Base-by-base conservation (phyloP, 2,888 invertebrate species). In the Alviniconcha strummeri region DNA sequence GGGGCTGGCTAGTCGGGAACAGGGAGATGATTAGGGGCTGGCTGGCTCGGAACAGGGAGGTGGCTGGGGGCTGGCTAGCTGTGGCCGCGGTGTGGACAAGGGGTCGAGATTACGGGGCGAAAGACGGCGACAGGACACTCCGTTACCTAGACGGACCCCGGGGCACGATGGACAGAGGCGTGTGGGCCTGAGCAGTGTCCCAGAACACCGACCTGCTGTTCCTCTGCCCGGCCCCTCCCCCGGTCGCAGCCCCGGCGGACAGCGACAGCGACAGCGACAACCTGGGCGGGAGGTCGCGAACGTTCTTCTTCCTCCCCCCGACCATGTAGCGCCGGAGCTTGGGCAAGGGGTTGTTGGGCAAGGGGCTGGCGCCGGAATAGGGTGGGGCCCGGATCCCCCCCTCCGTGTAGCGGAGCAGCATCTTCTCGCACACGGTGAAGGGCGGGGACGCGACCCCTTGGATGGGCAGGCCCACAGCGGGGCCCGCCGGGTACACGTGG, bases 361-460 rank as follows among this genome's bases (percentile, higher is more conserved):
- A 1, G 3, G 80, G 9, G 1, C 55, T 55, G 69, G 55, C 11
- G 69, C 19, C 36, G 4, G 19, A 11, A 11, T 19, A 36, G 19
- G 36, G 36, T 0, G 67, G 67, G n/a, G 69, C n/a, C 52, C 54
- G 52, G 19, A 88, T 89, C 69, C 88, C 88, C 71, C 87, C 89
- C 85, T 90, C 89, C 4, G 90, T 89, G 82, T 89, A 90, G 3
- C 87, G 86, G 36, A 89, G 87, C 72, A 89, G 85, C 36, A 89
- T 87, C 75, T 88, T 90, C 36, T 89, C 86, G 3, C 80, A 67
- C 6, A n/a, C 11, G 11, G 55, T 54, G 6, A 69, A 55, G 7
- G 54, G 56, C n/a, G 67, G 80, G 15, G 80, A 80, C 80, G 69
- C 4, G 4, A 80, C 55, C 3, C 80, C 80, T 4, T 55, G 55